These are phyloP conservation scores for Nothobranchius furzeri DNA, from an alignment of 2,113 vertebrate species.

Conservation along the genomic window DNA sequence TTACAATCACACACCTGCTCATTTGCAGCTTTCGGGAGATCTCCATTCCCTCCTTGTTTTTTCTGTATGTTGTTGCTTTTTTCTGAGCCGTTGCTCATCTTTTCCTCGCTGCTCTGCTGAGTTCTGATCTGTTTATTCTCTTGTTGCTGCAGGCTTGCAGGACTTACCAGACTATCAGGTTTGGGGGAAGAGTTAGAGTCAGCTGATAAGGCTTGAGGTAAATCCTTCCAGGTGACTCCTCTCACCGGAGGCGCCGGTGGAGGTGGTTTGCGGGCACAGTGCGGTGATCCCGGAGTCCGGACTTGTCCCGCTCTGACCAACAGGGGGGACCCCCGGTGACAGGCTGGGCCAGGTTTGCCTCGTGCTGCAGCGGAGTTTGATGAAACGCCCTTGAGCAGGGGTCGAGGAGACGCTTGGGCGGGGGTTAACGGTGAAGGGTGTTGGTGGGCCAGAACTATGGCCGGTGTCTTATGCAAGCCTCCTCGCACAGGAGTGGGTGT, in stretches of 20 bases:
- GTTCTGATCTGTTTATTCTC: conserved; percentile 32
- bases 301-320: conserved; percentile 69
- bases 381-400: conserved; percentile 56
- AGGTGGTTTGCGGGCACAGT: conserved; percentile 75
- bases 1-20: conserved; percentile 63
- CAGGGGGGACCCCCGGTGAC: conserved; percentile 73
- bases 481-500: conserved; percentile 66
- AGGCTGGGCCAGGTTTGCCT: conserved; percentile 61
- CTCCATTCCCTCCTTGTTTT: conserved; percentile 50
- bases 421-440: conserved; percentile 56
- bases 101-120: conserved; percentile 35
- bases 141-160: conserved; percentile 21
- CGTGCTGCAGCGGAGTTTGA: conserved; percentile 49
- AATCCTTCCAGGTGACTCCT: conserved; percentile 78
- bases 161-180: conserved; percentile 21
- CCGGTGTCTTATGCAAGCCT: conserved; percentile 59
- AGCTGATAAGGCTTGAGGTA: background rate
- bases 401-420: conserved; percentile 56
- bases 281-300: conserved; percentile 74
- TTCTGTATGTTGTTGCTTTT: conserved; percentile 41
- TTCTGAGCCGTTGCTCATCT: conserved; percentile 41
- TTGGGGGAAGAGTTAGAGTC: conserved; percentile 34
- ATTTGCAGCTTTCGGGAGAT: conserved; percentile 45
- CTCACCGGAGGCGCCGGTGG: conserved; percentile 81
- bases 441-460: conserved; percentile 60